Percentiles rank a stretch among this genome's conserved stretches.
Conservation (phyloP, 2,888 invertebrate species). For the Caenorhabditis sp. region DNA sequence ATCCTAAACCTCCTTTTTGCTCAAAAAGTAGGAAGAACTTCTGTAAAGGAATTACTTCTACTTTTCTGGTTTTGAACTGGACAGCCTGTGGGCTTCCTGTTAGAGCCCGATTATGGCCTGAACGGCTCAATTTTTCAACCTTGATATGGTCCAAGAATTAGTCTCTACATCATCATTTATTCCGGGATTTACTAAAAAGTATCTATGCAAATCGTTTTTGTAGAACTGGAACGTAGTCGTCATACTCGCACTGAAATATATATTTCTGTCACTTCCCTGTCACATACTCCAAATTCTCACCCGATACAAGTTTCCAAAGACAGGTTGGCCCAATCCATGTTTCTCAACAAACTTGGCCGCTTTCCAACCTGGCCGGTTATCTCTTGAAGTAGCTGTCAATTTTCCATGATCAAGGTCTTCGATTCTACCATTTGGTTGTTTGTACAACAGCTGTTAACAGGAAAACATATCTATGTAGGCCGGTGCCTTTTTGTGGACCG, state of each 20-base stretch:
- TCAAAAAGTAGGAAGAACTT: too few species aligned
- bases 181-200: slow-evolving; percentile 69
- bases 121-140: too few species aligned
- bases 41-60: too few species aligned
- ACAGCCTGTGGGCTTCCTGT: too few species aligned
- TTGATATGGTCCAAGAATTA: too few species aligned
- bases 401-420: slow-evolving; percentile 71
- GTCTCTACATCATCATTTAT: too few species aligned
- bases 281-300: slow-evolving; percentile 26
- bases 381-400: slow-evolving; percentile 65
- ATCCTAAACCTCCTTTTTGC: too few species aligned
- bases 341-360: slow-evolving; percentile 82
- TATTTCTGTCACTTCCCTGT: too few species aligned
- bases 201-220: slow-evolving; percentile 80
- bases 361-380: slow-evolving; percentile 77
- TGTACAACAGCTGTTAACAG: slow-evolving; percentile 80
- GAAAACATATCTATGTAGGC: slow-evolving; percentile 83
- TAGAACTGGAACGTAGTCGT: slow-evolving; percentile 86
- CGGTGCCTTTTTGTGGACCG: slow-evolving; percentile 82
- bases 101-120: too few species aligned
- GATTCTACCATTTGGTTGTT: slow-evolving; percentile 76
- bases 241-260: slow-evolving; percentile 83
- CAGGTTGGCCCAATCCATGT: slow-evolving; percentile 81
- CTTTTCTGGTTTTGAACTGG: too few species aligned
- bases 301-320: slow-evolving; percentile 85